These are phyloP conservation scores for Apoda limacodes DNA, from an alignment of 2,888 invertebrate species.

Conservation along the genomic window DNA sequence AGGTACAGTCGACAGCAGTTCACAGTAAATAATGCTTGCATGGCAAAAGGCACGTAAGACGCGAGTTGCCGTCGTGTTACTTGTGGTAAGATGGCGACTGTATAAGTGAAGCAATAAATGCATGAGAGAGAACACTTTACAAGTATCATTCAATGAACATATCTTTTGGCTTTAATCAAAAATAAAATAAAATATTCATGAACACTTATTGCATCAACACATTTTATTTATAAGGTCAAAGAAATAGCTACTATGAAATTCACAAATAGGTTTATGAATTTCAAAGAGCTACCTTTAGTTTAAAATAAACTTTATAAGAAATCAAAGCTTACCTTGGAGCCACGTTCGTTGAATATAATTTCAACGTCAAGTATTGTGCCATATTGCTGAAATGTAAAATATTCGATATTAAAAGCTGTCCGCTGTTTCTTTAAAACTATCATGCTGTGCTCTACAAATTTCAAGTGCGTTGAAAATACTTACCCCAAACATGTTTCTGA, in stretches of 20 bases:
- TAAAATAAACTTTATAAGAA: conserved; percentile 17
- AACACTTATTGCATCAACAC: conserved; percentile 15
- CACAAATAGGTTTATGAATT: conserved; percentile 31
- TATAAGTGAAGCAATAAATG: conserved; percentile 24
- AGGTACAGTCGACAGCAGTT: no score
- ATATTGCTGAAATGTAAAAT: conserved; percentile 89
- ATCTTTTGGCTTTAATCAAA: no score
- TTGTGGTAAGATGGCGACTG: no score
- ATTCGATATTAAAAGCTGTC: conserved; percentile 30
- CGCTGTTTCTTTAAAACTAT: conserved; percentile 18
- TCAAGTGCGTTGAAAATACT: conserved; percentile 50
- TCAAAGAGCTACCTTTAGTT: conserved; percentile 41
- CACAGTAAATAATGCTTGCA: no score
- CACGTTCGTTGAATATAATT: conserved; percentile 99
- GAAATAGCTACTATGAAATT: conserved; percentile 40
- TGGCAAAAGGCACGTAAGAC: no score
- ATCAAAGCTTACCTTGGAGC: conserved; percentile 93
- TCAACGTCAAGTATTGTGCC: conserved; percentile 99
- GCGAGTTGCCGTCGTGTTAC: no score
- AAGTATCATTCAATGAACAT: conserved; percentile 5
- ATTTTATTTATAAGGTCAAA: conserved; percentile 15
- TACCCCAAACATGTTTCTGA: conserved; percentile 98
- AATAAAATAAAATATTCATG: no score
- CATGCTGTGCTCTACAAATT: conserved; percentile 22
- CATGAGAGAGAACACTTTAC: conserved; percentile 8